A percentile compares a stretch with the other conserved stretches of the same genome.
Conservation (phyloP, 2,113 vertebrate genomes). For the Rhabdornis inornatus region DNA sequence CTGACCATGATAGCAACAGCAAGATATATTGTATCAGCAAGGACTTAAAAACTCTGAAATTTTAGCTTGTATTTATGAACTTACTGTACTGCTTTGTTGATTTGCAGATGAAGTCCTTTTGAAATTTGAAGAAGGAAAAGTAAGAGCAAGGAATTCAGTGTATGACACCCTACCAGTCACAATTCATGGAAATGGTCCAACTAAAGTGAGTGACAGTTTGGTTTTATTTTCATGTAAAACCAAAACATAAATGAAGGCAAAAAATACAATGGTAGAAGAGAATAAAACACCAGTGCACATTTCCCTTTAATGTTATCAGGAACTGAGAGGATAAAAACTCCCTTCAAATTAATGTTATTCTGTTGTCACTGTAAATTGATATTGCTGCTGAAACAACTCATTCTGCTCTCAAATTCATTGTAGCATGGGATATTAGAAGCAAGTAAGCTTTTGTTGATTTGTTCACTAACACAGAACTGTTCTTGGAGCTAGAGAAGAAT, state of each 20-base stretch:
- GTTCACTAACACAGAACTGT: not conserved
- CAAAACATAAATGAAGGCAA: not conserved
- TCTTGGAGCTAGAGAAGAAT: not conserved
- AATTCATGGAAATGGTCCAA: conserved; percentile 92
- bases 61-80: not conserved
- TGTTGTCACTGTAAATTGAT: not conserved
- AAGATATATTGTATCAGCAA: not conserved
- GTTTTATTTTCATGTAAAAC: not conserved
- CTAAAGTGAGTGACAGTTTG: conserved; percentile 82
- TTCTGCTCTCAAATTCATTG: not conserved
- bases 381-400: not conserved
- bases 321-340: not conserved
- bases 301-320: not conserved
- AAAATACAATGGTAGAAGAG: not conserved
- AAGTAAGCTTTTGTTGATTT: not conserved
- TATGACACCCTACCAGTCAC: conserved; percentile 88
- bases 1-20: not conserved
- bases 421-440: not conserved
- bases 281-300: not conserved
- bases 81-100: not conserved
- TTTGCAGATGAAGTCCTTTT: conserved; percentile 91
- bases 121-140: conserved; percentile 89
- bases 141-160: conserved; percentile 87
- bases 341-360: not conserved
- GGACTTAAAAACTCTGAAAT: not conserved